phyloP scores from a whole-genome alignment of 1,140 invertebrate genomes.

The Pseudomyrmex dendroicus region DNA sequence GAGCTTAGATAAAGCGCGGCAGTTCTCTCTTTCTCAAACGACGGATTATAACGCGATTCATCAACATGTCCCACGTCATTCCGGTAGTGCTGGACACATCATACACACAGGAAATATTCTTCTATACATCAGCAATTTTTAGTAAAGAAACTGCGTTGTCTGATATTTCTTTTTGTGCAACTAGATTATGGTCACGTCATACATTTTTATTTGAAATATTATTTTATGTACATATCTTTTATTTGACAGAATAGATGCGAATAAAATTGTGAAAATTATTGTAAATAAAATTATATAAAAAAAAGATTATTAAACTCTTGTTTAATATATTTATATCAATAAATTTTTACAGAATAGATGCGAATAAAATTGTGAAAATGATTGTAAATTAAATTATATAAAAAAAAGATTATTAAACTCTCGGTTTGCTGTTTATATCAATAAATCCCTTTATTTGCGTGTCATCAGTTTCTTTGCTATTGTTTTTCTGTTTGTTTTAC shows the following conservation, averaged over 20 bases:
- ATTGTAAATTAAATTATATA: neutral
- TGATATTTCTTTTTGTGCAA: constrained; percentile 8
- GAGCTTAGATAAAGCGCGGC: constrained; percentile 7
- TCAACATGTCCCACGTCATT: constrained; percentile 14
- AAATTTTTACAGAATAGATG: too few relatives aligned
- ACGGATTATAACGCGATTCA: constrained; percentile 28
- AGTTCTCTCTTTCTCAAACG: neutral
- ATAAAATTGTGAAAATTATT: neutral
- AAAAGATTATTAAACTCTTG: neutral
- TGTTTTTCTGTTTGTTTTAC: too few relatives aligned
- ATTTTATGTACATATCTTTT: neutral
- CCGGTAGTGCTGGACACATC: neutral
- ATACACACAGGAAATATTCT: neutral
- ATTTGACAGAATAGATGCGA: neutral
- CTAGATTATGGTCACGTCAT: neutral
- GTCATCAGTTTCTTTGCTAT: too few relatives aligned
- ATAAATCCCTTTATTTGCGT: too few relatives aligned
- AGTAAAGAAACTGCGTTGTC: neutral
- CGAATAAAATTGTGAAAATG: neutral
- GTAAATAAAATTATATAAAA: neutral
- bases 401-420: neutral
- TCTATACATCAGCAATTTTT: constrained; percentile 4
- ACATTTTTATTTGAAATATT: constrained; percentile 29
- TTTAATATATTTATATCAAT: too few relatives aligned
- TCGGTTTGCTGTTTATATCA: too few relatives aligned